These are phyloP conservation scores for Bos taurus DNA, from an alignment of 2,113 vertebrate genomes.

Conservation along the genomic window ARS-UCD2.0 NC_037337.1:78455501-78456000, in stretches of 20 bases:
- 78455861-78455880: conserved; percentile 40
- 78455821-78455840: conserved; percentile 64
- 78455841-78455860: conserved; percentile 45
- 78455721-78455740: background rate
- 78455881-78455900: conserved; percentile 9
- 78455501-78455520: background rate
- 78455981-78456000: background rate
- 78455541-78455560: background rate
- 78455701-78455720: conserved; percentile 35
- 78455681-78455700: conserved; percentile 14
- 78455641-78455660: conserved; percentile 25
- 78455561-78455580: background rate
- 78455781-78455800: conserved; percentile 50
- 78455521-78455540: background rate
- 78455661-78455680: conserved; percentile 17
- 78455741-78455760: conserved; percentile 32
- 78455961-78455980: background rate
- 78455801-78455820: conserved; percentile 49
- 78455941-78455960: background rate
- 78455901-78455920: conserved; percentile 49
- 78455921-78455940: conserved; percentile 61
- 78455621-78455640: conserved; percentile 5
- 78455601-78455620: background rate
- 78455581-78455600: background rate
- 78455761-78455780: conserved; percentile 33